Conservation (phyloP, 2,113 vertebrate genomes). For the Bungarus multicinctus region DNA sequence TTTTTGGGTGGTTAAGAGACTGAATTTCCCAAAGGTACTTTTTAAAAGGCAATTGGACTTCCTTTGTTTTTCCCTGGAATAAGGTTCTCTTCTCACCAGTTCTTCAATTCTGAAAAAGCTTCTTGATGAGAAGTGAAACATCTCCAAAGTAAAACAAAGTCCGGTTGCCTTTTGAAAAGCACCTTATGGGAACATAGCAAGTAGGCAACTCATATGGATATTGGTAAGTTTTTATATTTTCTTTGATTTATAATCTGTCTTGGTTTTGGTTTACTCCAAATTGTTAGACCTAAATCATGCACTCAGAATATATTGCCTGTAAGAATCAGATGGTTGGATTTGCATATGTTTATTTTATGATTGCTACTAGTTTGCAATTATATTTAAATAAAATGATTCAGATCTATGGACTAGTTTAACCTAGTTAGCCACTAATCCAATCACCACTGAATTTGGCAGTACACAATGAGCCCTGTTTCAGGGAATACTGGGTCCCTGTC, state of each 20-base stretch:
- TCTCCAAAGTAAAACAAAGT: too few relatives aligned
- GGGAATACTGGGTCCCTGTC: neutral
- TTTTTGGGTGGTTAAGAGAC: neutral
- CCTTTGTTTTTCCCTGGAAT: neutral
- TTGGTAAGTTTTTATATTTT: neutral
- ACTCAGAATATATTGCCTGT: neutral
- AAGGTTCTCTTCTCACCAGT: neutral
- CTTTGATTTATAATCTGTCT: neutral
- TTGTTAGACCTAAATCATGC: neutral
- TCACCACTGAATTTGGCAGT: neutral
- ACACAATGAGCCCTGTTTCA: neutral
- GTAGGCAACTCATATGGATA: neutral
- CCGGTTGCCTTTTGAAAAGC: neutral
- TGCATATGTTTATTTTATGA: neutral
- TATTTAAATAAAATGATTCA: constrained; percentile 12
- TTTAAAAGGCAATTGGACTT: neutral
- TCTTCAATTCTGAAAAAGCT: neutral
- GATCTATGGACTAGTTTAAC: neutral
- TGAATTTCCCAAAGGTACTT: neutral
- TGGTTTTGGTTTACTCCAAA: neutral
- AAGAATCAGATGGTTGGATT: neutral
- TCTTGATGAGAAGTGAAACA: too few relatives aligned
- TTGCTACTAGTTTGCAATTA: neutral
- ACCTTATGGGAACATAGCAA: neutral
- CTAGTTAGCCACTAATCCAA: neutral